Evolutionary conservation across 2,113 vertebrate species (phyloP).

Genomic region (Crotalus tigris): DNA sequence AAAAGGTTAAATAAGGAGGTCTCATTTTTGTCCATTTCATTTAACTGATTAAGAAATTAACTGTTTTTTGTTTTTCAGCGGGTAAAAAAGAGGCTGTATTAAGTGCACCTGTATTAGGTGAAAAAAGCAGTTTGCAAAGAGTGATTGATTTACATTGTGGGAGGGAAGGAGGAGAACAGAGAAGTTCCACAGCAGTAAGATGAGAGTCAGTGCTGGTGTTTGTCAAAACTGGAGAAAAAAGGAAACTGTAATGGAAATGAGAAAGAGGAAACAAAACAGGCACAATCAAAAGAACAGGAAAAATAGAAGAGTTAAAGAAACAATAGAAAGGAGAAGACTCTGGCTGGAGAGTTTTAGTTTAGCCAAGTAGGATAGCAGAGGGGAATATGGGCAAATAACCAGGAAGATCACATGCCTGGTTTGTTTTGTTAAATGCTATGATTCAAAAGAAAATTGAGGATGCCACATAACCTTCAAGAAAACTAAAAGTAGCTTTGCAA

Average conservation of each 20-base stretch:
- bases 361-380: neutral
- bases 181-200: neutral
- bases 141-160: neutral
- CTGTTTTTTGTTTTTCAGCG: neutral
- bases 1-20: neutral
- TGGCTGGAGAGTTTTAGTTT: neutral
- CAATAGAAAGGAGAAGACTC: neutral
- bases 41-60: neutral
- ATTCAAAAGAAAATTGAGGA: neutral
- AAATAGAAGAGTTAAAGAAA: neutral
- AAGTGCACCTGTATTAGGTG: neutral
- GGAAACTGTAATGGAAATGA: neutral
- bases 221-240: neutral
- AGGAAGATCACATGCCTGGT: neutral
- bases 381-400: no score
- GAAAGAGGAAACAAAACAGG: neutral
- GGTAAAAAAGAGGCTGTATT: neutral
- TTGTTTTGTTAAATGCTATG: neutral
- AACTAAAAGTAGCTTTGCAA: neutral
- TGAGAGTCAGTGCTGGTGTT: neutral
- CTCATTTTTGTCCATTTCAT: neutral
- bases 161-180: neutral
- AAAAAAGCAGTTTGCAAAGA: neutral
- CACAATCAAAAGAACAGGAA: neutral
- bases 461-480: neutral